Percentiles rank a stretch among this genome's conserved stretches.
These are phyloP conservation scores for Micrasema longulum DNA, from an alignment of 1,140 invertebrate genomes.

Conservation along the genomic window DNA sequence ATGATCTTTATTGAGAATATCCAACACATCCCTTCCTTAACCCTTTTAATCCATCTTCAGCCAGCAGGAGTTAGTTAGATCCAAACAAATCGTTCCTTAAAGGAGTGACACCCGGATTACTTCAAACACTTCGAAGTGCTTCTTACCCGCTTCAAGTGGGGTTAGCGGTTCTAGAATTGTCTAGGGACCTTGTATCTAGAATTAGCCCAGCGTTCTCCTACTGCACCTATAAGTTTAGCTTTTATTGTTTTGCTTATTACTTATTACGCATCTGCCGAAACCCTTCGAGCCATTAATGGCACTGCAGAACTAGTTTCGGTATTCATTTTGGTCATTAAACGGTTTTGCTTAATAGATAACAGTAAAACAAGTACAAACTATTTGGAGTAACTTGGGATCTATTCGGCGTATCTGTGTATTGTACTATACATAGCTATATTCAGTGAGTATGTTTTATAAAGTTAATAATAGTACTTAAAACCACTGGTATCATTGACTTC, in stretches of 20 bases:
- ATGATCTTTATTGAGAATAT: conserved; percentile 16
- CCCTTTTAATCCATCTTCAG: conserved; percentile 31
- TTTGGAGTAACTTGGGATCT: too few relatives aligned
- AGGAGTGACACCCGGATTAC: conserved; percentile 35
- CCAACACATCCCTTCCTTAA: conserved; percentile 22
- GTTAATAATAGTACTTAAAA: too few relatives aligned
- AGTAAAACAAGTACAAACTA: too few relatives aligned
- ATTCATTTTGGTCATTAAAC: too few relatives aligned
- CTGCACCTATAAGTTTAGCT: background rate
- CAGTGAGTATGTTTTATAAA: too few relatives aligned
- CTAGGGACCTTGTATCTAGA: conserved; percentile 30
- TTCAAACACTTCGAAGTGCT: conserved; percentile 31
- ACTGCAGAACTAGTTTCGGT: too few relatives aligned
- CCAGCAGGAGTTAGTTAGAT: conserved; percentile 29
- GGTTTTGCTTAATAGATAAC: too few relatives aligned
- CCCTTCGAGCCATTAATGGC: too few relatives aligned
- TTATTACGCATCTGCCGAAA: too few relatives aligned
- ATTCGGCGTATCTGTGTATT: too few relatives aligned
- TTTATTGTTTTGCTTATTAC: conserved; percentile 2
- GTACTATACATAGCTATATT: too few relatives aligned
- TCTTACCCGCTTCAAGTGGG: conserved; percentile 47
- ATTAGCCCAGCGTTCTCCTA: background rate
- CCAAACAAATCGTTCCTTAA: conserved; percentile 35
- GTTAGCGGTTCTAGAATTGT: conserved; percentile 47
- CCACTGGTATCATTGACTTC: too few relatives aligned